Base-by-base conservation (phyloP, 2,888 invertebrate species). In the Eilema caniola region DNA sequence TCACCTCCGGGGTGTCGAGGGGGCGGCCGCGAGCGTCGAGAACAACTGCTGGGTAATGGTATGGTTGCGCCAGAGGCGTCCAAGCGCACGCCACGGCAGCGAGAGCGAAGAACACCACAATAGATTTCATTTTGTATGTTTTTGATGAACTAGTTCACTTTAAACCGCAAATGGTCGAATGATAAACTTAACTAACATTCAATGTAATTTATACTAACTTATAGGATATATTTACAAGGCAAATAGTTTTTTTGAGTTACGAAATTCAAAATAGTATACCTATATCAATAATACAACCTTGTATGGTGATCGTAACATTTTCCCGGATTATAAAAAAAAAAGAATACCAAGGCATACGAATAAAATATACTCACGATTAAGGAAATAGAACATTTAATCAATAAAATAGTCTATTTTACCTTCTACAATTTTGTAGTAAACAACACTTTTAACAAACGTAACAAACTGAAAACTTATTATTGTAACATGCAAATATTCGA, bases 71-170 rank as follows among this genome's bases (percentile, higher is more conserved):
- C 86, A 89, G 83, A 74, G 89, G 92, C 84, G 93, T 90, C 88
- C 90, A 85, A 84, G 96, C 96, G 86, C 95, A 95, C 75, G 95
- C 96, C 86, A 96, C 92, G 80, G 96, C 95, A 86, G 95, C 91
- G 77, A 96, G 92, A 92, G 96, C 96, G 92, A 96, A 96, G 90
- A 96, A 96, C 92, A 96, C 96, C 96, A 96, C 96, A 14, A 59
- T 59, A 14, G 12, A 59, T 59, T 59, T 59, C 57, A 59, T 59
- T 0, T 57, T 57, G 57, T 87, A 87, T 87, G 85, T 86, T 87
- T 85, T 85, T 84, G n/a, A n/a, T n/a, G n/a, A n/a, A n/a, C 88
- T 88, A 86, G 83, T 92, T 92, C 91, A 92, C 93, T 93, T 92
- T 92, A 83, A 87, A 89, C 90, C 89, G 85, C 69, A 60, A 75